A percentile compares a stretch with the other conserved stretches of the same genome.
These are phyloP conservation scores for Stomorhina lunata DNA, from an alignment of 2,888 invertebrate species.

Conservation along the genomic window DNA sequence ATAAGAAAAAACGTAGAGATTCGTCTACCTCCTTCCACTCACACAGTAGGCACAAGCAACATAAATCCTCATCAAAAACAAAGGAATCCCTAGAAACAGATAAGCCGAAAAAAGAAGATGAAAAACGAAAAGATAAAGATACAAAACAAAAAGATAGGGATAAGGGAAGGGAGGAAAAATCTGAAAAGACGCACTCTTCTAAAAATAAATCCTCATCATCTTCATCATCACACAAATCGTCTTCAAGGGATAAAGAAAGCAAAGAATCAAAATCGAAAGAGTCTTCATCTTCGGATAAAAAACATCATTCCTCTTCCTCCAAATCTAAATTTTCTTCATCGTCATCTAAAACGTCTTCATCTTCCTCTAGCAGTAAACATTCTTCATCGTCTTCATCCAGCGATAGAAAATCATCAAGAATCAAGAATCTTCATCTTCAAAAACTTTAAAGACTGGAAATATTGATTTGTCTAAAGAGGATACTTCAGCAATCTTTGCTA, in stretches of 20 bases:
- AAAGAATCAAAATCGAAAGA: constrained; percentile 68
- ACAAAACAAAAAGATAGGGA: constrained; percentile 66
- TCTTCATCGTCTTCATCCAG: constrained; percentile 53
- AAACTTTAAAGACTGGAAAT: constrained; percentile 36
- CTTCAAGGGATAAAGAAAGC: constrained; percentile 51
- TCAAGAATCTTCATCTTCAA: constrained; percentile 56
- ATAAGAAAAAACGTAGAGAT: constrained; percentile 36
- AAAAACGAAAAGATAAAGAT: constrained; percentile 55
- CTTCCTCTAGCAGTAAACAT: constrained; percentile 44
- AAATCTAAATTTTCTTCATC: constrained; percentile 65
- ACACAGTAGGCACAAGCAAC: constrained; percentile 44
- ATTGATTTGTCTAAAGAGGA: background rate
- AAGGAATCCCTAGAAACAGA: constrained; percentile 57
- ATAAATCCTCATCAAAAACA: constrained; percentile 50
- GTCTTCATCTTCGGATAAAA: constrained; percentile 67
- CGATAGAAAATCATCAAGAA: constrained; percentile 65
- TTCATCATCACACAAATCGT: constrained; percentile 53
- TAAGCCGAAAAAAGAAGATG: constrained; percentile 57
- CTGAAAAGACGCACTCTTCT: constrained; percentile 42
- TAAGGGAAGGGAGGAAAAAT: constrained; percentile 59
- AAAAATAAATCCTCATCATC: constrained; percentile 58
- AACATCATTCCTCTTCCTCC: constrained; percentile 66
- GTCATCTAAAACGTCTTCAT: constrained; percentile 37
- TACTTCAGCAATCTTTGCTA: constrained; percentile 68
- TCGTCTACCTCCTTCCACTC: constrained; percentile 30